phyloP scores from a whole-genome alignment of 1,140 invertebrate genomes.

The Anastatus disparis region DNA sequence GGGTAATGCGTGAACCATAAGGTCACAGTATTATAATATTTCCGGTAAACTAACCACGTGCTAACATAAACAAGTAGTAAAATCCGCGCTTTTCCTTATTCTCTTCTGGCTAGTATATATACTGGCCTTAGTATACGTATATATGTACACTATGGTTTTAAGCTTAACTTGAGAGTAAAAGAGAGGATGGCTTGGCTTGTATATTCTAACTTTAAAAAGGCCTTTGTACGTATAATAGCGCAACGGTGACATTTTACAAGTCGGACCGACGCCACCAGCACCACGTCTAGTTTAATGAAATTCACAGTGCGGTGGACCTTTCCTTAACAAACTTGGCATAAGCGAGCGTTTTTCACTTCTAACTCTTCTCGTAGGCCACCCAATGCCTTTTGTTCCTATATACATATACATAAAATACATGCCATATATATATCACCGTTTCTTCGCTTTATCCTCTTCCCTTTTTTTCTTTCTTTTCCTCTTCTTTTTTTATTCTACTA shows the following conservation, averaged over 20 bases:
- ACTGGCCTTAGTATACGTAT: no score
- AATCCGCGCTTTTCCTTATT: slow-evolving; percentile 11
- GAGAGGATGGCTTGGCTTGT: no score
- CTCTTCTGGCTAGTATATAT: no score
- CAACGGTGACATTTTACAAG: slow-evolving; percentile 7
- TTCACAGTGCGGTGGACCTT: neutral
- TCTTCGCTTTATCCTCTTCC: neutral
- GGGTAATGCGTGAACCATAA: neutral
- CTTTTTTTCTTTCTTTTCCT: neutral
- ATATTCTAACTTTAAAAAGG: no score
- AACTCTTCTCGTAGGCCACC: neutral
- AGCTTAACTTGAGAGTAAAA: no score
- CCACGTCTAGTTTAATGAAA: slow-evolving; percentile 25
- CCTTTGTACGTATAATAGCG: neutral
- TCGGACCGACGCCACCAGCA: neutral
- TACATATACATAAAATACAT: no score
- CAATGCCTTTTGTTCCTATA: neutral
- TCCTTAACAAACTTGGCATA: slow-evolving; percentile 8
- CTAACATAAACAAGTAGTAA: slow-evolving; percentile 27
- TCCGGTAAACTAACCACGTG: slow-evolving; percentile 6
- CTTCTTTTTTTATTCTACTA: neutral
- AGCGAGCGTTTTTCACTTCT: no score
- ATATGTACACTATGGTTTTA: no score
- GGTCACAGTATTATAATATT: slow-evolving; percentile 3
- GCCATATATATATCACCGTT: neutral